Base-by-base conservation (phyloP, 1,140 invertebrate genomes). In the Penaeus indicus region DNA sequence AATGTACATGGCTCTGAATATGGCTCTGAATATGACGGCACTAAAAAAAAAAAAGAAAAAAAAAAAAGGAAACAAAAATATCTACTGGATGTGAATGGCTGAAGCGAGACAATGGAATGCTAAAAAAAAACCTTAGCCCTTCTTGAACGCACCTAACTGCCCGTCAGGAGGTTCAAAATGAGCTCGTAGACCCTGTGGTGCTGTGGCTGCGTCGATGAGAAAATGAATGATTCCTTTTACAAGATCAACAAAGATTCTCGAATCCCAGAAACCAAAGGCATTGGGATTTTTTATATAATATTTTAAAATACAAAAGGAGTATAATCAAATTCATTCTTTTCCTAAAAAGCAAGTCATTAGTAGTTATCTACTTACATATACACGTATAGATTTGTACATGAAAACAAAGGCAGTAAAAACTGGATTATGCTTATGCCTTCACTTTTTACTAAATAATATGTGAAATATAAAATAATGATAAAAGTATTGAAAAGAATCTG, bases 171-270 rank as follows among this genome's bases (percentile, higher is more conserved):
- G 54, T 54, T 54, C 16, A 13, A 54, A 54, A 11, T 11, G 54
- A 54, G 54, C 54, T 16, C 54, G 54, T 54, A 11, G 54, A 13
- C 16, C 54, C 54, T 13, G 16, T 54, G 54, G 54, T 54, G 54
- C 54, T 54, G 54, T 54, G 54, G 54, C 54, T 54, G 72, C 18
- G 42, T 75, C 42, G 72, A 75, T 27, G 21, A 75, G 16, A 75
- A 38, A 75, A 27, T 75, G 72, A 75, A 75, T 75, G 72, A 32
- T 75, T 38, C 72, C 42, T 10, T n/a, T 27, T 75, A 38, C 42
- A 75, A 75, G 42, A 75, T 38, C 18, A 32, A 38, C 42, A 75
- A 75, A 75, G 27, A 75, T 75, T 75, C 72, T 75, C 72, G 72
- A 27, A 75, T 75, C 25, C 72, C 42, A n/a, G n/a, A 75, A 27